These are phyloP conservation scores for Prietella phreatophila DNA, from an alignment of 2,113 vertebrate genomes.

Conservation along the genomic window DNA sequence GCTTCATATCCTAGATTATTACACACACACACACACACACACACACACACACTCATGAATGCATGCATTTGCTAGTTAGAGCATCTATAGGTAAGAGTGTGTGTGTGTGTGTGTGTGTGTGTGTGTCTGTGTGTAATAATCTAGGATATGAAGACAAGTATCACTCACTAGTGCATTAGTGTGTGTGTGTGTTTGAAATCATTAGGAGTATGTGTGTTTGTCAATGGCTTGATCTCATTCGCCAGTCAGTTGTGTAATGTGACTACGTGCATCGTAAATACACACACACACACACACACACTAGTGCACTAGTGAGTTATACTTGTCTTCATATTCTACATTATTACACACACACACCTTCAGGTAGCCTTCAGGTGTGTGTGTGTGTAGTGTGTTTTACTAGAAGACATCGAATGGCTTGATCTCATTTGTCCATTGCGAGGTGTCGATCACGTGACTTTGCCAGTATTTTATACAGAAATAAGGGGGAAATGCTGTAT, in stretches of 20 bases:
- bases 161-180: too few relatives aligned
- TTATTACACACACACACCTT: too few relatives aligned
- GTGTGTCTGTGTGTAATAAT: too few relatives aligned
- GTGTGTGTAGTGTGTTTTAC: neutral
- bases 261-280: too few relatives aligned
- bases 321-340: too few relatives aligned
- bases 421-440: neutral
- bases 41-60: neutral
- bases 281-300: too few relatives aligned
- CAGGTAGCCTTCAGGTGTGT: neutral
- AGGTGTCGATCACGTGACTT: neutral
- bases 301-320: too few relatives aligned
- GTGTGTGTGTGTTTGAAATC: too few relatives aligned
- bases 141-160: too few relatives aligned
- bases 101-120: too few relatives aligned
- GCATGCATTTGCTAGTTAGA: neutral
- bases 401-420: neutral
- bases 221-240: neutral
- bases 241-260: slow-evolving; percentile 2
- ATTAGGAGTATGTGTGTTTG: neutral
- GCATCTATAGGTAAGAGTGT: too few relatives aligned
- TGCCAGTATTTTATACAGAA: neutral
- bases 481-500: neutral
- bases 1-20: neutral
- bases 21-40: slow-evolving; percentile 37